Base-by-base conservation (phyloP, 2,888 invertebrate species). In the Drosophila borborema region DNA sequence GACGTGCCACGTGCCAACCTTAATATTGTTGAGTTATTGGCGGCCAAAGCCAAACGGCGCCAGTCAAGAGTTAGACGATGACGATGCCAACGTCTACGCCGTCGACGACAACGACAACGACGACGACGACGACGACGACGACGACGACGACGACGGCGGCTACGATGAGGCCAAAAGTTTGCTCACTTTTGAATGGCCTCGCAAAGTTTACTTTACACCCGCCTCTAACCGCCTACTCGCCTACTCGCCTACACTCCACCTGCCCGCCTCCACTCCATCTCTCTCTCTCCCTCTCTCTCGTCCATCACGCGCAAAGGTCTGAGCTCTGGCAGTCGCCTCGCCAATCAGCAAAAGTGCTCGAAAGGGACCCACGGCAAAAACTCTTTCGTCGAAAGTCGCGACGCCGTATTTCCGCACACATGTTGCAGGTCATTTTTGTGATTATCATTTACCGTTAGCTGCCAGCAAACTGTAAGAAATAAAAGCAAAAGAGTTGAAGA, bases 11-110 rank as follows among this genome's bases (percentile, higher is more conserved):
- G 86, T 84, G 89, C 84, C 87, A 85, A 72, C 89, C 87, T 87
- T 89, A 89, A 87, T 89, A 87, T 89, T 90, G 86, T 76, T 89
- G 90, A 87, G 89, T 89, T 87, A 90, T 87, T 87, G 90, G 84
- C 80, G 84, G 84, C 78, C 90, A 83, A 86, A 86, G 88, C 83
- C 86, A 82, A 88, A 86, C 81, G 79, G 80, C 83, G 83, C 73
- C 85, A 77, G 89, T 89, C 85, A 89, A 89, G 85, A 89, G 87
- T 82, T 80, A 86, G 89, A 74, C 74, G 63, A 65, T 68, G 31
- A 31, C 51, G 58, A 54, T 28, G 28, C 28, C 28, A 28, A 28
- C 28, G 28, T 28, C 28, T 28, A 28, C 28, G 28, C 28, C 28
- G 28, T 28, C 62, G 31, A 60, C 40, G 14, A 58, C 59, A 34